Evolutionary conservation across 2,888 invertebrate genomes (phyloP).

Genomic region (Brenthis hecate): DNA sequence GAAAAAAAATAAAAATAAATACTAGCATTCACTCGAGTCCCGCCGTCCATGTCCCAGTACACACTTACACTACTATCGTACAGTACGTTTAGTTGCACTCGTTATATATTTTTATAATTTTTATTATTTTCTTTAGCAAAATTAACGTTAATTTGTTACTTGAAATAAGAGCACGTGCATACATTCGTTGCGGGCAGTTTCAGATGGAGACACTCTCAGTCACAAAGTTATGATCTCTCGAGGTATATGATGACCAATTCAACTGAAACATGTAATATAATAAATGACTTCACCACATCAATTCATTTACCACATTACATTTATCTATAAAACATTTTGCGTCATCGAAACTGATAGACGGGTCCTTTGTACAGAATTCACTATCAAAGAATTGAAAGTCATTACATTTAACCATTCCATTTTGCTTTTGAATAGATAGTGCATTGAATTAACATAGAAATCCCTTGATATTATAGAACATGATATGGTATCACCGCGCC

Average conservation of each 20-base stretch:
- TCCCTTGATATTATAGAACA: not conserved
- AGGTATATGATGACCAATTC: too few relatives aligned
- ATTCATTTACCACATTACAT: too few relatives aligned
- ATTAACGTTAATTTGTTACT: constrained; percentile 32
- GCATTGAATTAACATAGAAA: not conserved
- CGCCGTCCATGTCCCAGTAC: not conserved
- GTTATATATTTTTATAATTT: constrained; percentile 53
- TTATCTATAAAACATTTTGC: too few relatives aligned
- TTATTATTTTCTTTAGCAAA: constrained; percentile 44
- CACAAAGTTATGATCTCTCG: too few relatives aligned
- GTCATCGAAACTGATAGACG: too few relatives aligned
- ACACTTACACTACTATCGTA: constrained; percentile 49
- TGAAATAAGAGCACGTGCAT: constrained; percentile 4
- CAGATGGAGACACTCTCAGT: not conserved
- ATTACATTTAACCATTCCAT: too few relatives aligned
- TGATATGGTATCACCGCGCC: not conserved
- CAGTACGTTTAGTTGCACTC: constrained; percentile 64
- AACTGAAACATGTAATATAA: too few relatives aligned
- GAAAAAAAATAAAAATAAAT: not conserved
- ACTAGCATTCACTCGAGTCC: not conserved
- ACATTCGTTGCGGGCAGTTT: constrained; percentile 2
- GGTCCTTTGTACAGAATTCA: too few relatives aligned
- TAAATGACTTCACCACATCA: too few relatives aligned
- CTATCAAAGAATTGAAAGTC: too few relatives aligned
- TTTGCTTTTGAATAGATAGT: not conserved